Evolutionary conservation across 2,113 vertebrate genomes (phyloP).

Genomic region (Sciurus niger): DNA sequence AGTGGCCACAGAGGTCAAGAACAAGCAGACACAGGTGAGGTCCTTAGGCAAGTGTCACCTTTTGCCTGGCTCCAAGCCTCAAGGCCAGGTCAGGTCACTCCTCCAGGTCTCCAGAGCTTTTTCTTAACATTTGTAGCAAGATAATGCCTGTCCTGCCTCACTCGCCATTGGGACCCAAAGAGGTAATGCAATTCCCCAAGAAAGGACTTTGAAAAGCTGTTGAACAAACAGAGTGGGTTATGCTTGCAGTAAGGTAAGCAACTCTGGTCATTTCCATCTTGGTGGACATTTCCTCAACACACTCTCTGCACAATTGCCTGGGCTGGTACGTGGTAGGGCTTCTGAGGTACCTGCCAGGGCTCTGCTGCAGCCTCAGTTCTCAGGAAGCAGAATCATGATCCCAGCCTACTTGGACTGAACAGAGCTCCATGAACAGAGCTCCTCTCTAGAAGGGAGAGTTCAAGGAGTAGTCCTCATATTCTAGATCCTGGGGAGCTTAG

Average conservation of each 20-base stretch:
- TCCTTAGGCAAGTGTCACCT: neutral
- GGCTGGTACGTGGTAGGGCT: neutral
- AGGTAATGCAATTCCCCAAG: neutral
- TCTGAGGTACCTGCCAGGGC: neutral
- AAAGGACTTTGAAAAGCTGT: neutral
- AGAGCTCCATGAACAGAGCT: neutral
- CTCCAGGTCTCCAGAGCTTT: neutral
- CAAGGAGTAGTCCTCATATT: too few species aligned
- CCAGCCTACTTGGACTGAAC: neutral
- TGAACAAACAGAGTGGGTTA: neutral
- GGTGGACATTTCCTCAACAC: neutral
- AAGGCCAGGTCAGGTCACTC: neutral
- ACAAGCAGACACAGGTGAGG: neutral
- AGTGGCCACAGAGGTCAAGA: neutral
- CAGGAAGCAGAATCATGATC: neutral
- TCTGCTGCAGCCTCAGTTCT: neutral
- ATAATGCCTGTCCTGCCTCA: neutral
- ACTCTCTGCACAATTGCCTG: neutral
- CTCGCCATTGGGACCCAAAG: neutral
- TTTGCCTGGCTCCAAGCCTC: neutral
- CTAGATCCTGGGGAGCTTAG: neutral
- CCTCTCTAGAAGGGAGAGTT: rapidly evolving
- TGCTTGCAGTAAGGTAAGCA: neutral
- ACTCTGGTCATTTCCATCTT: neutral
- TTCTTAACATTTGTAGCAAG: neutral